phyloP scores from a whole-genome alignment of 2,797 vertebrate genomes.

The Manis crassicaudata region DNA sequence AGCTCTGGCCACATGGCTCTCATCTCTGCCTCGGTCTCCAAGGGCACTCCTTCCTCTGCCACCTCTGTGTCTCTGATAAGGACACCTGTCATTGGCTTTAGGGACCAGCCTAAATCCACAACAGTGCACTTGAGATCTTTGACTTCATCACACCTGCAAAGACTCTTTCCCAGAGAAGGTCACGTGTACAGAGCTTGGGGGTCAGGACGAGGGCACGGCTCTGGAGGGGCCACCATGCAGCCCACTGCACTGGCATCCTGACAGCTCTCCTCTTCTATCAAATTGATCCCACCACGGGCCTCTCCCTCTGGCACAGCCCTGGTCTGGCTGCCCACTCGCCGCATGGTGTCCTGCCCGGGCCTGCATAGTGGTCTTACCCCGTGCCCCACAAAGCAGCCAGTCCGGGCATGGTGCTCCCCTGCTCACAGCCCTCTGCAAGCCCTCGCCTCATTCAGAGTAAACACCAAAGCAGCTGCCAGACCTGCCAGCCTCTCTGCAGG shows the following conservation, averaged over 20 bases:
- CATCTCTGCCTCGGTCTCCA: not conserved
- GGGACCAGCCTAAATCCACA: not conserved
- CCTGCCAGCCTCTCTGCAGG: rapidly evolving
- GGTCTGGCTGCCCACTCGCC: not conserved
- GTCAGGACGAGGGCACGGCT: too few relatives aligned
- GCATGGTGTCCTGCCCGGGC: not conserved
- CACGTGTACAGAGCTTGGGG: not conserved
- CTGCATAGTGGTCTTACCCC: not conserved
- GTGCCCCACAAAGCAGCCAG: not conserved
- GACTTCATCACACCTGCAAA: not conserved
- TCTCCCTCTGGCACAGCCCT: not conserved
- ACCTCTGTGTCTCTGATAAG: not conserved
- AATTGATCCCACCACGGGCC: not conserved
- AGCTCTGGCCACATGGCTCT: not conserved
- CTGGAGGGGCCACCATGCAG: too few relatives aligned
- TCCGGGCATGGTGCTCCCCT: not conserved
- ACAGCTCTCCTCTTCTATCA: not conserved
- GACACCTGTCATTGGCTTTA: too few relatives aligned
- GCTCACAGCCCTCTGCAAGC: not conserved
- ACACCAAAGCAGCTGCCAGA: rapidly evolving
- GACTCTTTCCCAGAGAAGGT: not conserved
- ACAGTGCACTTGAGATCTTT: not conserved
- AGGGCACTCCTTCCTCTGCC: rapidly evolving
- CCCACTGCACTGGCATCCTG: rapidly evolving
- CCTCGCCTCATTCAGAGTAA: not conserved